Evolutionary conservation across 2,797 vertebrate species (phyloP), one percentile per base, ranked within the genome.

Genomic region (Myripristis jacobus): DNA sequence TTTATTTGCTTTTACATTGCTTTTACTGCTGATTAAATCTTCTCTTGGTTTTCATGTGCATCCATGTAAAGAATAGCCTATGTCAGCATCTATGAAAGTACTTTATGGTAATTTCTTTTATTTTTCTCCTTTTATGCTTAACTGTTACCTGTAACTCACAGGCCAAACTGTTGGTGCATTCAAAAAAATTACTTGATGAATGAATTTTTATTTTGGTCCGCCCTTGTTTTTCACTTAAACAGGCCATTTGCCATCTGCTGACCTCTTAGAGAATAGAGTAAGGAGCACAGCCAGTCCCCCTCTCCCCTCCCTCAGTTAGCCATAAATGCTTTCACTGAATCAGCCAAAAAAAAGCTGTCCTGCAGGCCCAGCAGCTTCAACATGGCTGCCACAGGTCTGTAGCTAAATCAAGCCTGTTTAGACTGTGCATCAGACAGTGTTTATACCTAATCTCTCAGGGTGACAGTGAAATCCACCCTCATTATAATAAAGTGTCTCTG

Each of bases 381-480:
- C 52, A 13, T 58, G 72, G 50, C 61, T 18, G 70, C 64, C 34
- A 13, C 2, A 24, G 47, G 52, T 44, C 12, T 77, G 47, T 73
- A 73, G 69, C 68, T 22, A 12, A 64, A 70, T 75, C 64, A 62
- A 59, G 53, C 55, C 38, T 68, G 77, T 84, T 82, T 75, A 51
- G 57, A 31, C 61, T 55, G 62, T 29, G 60, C 54, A 22, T 38
- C 31, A 62, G 31, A 52, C 54, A 15, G 13, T 41, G 22, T 50
- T 70, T 5, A 58, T 60, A 18, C 21, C 0, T 52, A 36, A 51
- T 46, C 73, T 84, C 47, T 66, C 50, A 54, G 61, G 55, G 61
- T 80, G 73, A 81, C 57, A 41, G 78, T 68, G 69, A 83, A 75
- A 80, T 84, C 66, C 62, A 77, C 73, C 78, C 66, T 72, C 18